Base-by-base conservation (phyloP, 30 jellyfish, hydroid and myxozoan species). In the Aurelia aurita region DNA sequence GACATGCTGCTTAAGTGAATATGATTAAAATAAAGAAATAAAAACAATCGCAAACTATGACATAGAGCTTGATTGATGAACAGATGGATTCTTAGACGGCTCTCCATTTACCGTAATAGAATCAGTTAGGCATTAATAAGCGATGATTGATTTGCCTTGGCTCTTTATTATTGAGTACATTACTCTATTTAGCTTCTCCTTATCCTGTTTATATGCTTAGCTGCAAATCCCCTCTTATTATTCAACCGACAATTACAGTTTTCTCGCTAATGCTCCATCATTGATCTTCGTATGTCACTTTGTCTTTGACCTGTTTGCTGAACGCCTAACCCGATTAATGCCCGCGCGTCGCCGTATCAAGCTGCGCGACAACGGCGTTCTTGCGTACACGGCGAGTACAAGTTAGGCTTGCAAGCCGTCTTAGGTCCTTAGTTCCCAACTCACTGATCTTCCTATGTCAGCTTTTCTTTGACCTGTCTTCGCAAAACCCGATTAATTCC, bases 91-190 rank as follows among this genome's bases (percentile, higher is more conserved):
- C 90, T 66, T 66, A 80, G 90, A 80, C 90, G 46, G 80, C 78
- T 71, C 79, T 80, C 61, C 70, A 66, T 51, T 49, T 80, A 31
- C 76, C 32, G 10, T 80, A 63, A 63, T 65, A 62, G 77, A 66
- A 64, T 80, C 47, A 66, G 49, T 80, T 80, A 49, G 82, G 79
- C 74, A 47, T 63, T 32, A 54, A 53, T 39, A 77, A 34, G 63
- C 79, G 39, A 80, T 80, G 90, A 80, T 80, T 80, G 90, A 80
- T 80, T 80, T 51, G 53, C 89, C 89, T 78, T 44, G 72, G 55
- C 61, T 22, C 72, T 59, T 74, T 74, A 74, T 53, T 53, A 44
- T 25, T 74, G 58, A 74, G 86, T 54, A 74, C 86, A 74, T 74
- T 74, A 74, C 60, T 74, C 64, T 64, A 74, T 58, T 58, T 74